Percentiles rank a stretch among this genome's conserved stretches.
Evolutionary conservation across 2,113 vertebrate species (phyloP).

Genomic region (Nasalis larvatus): DNA sequence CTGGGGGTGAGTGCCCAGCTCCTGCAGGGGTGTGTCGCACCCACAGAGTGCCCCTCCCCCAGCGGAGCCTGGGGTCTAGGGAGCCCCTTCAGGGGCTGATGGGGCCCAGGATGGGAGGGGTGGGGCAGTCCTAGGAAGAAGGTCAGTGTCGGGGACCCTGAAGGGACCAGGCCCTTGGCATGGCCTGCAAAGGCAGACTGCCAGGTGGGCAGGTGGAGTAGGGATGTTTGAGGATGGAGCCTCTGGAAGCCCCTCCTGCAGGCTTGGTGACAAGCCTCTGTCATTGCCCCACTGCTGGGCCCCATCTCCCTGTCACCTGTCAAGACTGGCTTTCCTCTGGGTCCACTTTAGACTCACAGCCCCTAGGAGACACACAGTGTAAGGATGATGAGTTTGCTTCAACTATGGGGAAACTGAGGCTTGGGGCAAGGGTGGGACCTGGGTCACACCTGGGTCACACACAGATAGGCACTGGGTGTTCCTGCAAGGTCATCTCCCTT

Average conservation of each 20-base stretch:
- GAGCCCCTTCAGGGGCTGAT: not conserved
- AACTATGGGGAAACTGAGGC: not conserved
- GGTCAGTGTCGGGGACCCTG: not conserved
- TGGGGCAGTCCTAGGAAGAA: not conserved
- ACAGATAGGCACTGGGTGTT: not conserved
- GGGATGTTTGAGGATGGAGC: not conserved
- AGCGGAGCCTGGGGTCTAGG: not conserved
- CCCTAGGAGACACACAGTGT: not conserved
- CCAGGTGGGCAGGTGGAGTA: not conserved
- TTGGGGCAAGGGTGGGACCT: not conserved
- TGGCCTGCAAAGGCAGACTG: not conserved
- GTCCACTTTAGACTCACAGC: not conserved
- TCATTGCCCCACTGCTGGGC: not conserved
- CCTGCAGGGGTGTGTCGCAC: fast-evolving
- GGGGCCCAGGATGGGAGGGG: not conserved
- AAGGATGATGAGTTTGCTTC: not conserved
- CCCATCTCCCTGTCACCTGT: not conserved
- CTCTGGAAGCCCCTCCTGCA: not conserved
- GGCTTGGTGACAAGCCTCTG: not conserved
- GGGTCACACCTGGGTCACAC: not conserved
- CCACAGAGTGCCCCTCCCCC: too few relatives aligned
- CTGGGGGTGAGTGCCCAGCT: too few relatives aligned
- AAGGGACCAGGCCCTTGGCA: not conserved
- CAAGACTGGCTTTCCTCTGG: not conserved
- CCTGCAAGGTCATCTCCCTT: too few relatives aligned